phyloP scores from a whole-genome alignment of 2,113 vertebrate species.

The Pogonocichla stellata region DNA sequence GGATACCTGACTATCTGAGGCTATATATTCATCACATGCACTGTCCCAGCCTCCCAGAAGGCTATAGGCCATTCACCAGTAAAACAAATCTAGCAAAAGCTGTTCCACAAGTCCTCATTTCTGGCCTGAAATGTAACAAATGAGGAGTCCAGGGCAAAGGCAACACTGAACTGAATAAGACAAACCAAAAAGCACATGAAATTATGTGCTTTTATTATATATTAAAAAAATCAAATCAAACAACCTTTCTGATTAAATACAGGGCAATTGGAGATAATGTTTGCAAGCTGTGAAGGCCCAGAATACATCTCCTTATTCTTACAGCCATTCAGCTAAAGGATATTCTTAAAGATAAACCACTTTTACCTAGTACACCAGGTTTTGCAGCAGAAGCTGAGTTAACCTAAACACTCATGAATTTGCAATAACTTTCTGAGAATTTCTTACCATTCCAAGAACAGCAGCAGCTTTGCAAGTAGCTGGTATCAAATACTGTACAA shows the following conservation, averaged over 20 bases:
- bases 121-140: neutral
- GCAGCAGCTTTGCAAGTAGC: slow-evolving; percentile 96
- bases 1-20: neutral
- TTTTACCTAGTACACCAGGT: neutral
- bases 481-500: slow-evolving; percentile 93
- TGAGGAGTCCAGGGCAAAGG: neutral
- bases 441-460: slow-evolving; percentile 94
- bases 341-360: neutral
- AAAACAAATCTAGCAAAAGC: neutral
- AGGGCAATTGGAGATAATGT: neutral
- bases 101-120: neutral
- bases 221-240: neutral
- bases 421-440: neutral
- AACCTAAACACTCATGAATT: neutral
- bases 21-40: neutral
- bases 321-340: neutral
- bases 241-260: neutral
- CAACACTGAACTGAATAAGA: neutral
- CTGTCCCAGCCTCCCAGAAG: neutral
- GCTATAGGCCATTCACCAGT: neutral
- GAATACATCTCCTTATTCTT: neutral
- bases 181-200: neutral
- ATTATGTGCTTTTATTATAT: neutral
- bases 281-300: neutral
- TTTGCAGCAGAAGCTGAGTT: neutral